These are phyloP conservation scores for Thysanoteuthis rhombus DNA, from an alignment of 2,888 invertebrate species.

Conservation along the genomic window DNA sequence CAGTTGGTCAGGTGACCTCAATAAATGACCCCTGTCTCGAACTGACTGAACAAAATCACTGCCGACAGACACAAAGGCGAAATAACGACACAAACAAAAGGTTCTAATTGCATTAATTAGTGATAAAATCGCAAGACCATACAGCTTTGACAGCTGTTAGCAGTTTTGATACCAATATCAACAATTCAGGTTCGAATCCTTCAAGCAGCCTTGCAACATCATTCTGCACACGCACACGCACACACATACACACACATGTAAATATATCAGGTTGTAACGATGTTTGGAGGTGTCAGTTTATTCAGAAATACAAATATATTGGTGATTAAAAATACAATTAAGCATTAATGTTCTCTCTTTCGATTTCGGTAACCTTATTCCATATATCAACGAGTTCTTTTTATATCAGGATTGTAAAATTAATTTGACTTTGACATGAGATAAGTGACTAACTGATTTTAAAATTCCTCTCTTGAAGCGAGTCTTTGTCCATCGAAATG, in stretches of 20 bases:
- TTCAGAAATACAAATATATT: too few relatives aligned
- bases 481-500: too few relatives aligned
- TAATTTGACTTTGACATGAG: too few relatives aligned
- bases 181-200: neutral
- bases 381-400: too few relatives aligned
- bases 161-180: neutral
- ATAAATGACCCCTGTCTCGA: neutral
- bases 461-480: too few relatives aligned
- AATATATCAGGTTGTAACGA: too few relatives aligned
- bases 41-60: neutral
- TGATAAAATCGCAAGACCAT: neutral
- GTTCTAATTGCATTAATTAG: constrained; percentile 12
- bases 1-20: neutral
- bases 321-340: too few relatives aligned
- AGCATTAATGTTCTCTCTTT: too few relatives aligned
- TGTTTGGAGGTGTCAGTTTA: too few relatives aligned
- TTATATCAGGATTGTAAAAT: neutral
- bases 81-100: neutral
- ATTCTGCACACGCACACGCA: neutral
- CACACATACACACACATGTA: too few relatives aligned
- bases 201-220: neutral
- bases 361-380: too few relatives aligned
- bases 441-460: too few relatives aligned
- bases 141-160: neutral
- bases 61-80: neutral